A percentile compares a stretch with the other conserved stretches of the same genome.
phyloP scores from a whole-genome alignment of 1,140 invertebrate genomes.

The Pseudomyrmex gracilis region DNA sequence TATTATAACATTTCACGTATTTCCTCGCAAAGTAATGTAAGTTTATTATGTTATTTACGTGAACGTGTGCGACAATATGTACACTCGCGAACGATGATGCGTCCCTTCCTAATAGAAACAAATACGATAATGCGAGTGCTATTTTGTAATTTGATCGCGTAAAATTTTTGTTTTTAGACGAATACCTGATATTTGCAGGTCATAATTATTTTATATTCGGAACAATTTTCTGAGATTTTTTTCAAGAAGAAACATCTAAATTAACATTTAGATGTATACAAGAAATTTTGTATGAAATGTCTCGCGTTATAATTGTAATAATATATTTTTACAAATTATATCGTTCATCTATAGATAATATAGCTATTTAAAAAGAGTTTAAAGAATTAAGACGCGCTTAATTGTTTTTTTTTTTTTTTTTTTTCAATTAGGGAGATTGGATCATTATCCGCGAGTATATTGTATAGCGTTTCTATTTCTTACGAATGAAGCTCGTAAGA shows the following conservation, averaged over 20 bases:
- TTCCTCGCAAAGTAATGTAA: conserved; percentile 74
- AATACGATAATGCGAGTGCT: not conserved
- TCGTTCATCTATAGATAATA: too few relatives aligned
- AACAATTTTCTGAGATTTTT: too few relatives aligned
- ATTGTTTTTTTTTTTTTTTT: not conserved
- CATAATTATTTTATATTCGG: too few relatives aligned
- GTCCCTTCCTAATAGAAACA: not conserved
- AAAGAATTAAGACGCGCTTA: not conserved
- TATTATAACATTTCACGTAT: conserved; percentile 75
- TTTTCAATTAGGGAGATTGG: not conserved
- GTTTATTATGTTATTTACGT: conserved; percentile 44
- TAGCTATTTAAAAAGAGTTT: not conserved
- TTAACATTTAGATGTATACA: not conserved
- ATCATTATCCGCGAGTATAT: conserved; percentile 22
- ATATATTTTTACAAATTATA: not conserved
- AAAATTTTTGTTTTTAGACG: not conserved
- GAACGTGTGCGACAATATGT: not conserved
- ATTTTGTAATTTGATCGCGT: not conserved
- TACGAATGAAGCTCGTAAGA: not conserved
- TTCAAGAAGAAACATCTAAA: too few relatives aligned
- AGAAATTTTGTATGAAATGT: conserved; percentile 10
- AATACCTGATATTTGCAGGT: not conserved
- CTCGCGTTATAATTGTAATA: not conserved
- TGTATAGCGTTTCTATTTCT: not conserved
- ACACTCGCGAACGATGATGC: conserved; percentile 3